Evolutionary conservation across 2,888 invertebrate species (phyloP), one percentile per base, ranked within the genome.

Genomic region (Rhingia campestris): DNA sequence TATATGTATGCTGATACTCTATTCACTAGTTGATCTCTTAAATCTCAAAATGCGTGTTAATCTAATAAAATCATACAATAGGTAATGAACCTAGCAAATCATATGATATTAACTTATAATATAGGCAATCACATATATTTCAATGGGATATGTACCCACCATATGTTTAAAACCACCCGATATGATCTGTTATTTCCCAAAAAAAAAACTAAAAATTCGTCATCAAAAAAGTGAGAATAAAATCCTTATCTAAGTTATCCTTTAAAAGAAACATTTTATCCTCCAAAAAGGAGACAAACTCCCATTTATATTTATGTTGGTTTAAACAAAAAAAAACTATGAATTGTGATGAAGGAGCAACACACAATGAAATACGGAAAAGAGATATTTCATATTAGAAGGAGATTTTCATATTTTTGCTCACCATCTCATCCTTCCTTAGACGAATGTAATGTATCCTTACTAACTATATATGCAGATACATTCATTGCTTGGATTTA

Each of bases 351-450:
- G 39, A 41, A 66, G 43, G n/a, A 39, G 67, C 41, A 73, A 54
- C 54, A 54, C 54, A 73, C 73, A 73, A 73, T 54, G 73, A 73
- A 63, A 63, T 73, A 51, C 73, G 39, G 6, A 73, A 53, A 54
- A 12, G 58, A 39, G 33, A 75, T 81, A 75, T 59, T 64, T 81
- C 75, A 75, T 81, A 64, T 75, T 45, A 64, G 56, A 59, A 59
- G 69, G n/a, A 69, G 63, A 49, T 69, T 74, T 69, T 37, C 58
- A 75, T 35, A 56, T 66, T 30, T 45, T 51, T 12, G 4, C 22
- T n/a, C 53, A 10, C 9, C 35, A 22, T 35, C 32, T 35, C 4
- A 5, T 4, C 33, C 14, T 14, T 66, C 12, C 53, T 51, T 45
- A 58, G 30, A 58, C 37, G 5, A 37, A 49, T 39, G 32, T 37